Base-by-base conservation (phyloP, 2,797 vertebrate genomes). In the Sebastes alutus region DNA sequence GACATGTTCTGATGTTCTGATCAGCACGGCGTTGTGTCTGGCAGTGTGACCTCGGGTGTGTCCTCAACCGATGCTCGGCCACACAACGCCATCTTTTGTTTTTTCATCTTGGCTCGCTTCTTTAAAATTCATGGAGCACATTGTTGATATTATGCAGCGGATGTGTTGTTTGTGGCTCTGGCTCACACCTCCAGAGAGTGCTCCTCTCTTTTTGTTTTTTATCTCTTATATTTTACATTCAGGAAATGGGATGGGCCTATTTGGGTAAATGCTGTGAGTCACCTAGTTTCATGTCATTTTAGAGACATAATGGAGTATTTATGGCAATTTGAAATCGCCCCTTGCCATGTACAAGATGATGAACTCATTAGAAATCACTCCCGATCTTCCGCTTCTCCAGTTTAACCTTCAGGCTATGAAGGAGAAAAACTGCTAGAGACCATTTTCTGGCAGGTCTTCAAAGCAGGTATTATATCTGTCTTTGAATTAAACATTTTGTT, bases 321-420 rank as follows among this genome's bases (percentile, higher is more conserved):
- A 80, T 84, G 74, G 70, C 80, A 77, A 83, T 90, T 81, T 87
- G 63, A 90, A 84, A 68, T 55, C 33, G 69, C 52, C 71, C 75
- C 22, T 27, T 80, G 72, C 64, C 76, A 81, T 65, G 77, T 60
- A 81, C 63, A 70, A 79, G 82, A 81, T 87, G 88, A 75, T 83
- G 75, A 92, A 84, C 84, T 91, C 79, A 90, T 91, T 85, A 78
- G 59, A 72, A 89, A 83, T 85, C 25, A 86, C 75, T 91, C 75
- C 63, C 55, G 33, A 75, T 88, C 61, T 55, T 27, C 29, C 12
- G 38, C 59, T 22, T 77, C 65, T 67, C 38, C 20, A 22, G 12
- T 75, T 27, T 84, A 76, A 86, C 85, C 86, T 88, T 83, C 74
- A 78, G 74, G 77, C 71, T 59, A 64, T 49, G 35, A 77, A 63